Base-by-base conservation (phyloP, 2,113 vertebrate species). In the Trogon surrucura region DNA sequence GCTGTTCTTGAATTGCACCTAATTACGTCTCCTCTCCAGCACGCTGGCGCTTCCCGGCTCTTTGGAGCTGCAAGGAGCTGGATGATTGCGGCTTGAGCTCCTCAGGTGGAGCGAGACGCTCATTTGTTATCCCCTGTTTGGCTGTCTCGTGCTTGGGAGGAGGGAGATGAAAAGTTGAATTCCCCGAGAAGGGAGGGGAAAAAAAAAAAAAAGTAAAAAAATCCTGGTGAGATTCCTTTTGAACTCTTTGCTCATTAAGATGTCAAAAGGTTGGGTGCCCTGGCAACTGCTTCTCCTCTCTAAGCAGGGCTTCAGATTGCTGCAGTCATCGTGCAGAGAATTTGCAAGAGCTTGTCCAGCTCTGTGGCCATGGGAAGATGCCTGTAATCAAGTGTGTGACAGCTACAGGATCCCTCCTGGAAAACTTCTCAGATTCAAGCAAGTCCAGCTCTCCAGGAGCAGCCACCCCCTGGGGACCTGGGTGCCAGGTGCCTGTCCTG, bases 1-100 rank as follows among this genome's bases (percentile, higher is more conserved):
- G 94, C 94, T 96, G 91, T 91, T 96, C 91, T 85, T 82, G 88
- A 95, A 91, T 89, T 77, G 74, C 81, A 89, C 93, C 93, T 95
- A 93, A 95, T 94, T 96, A 92, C 85, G 18, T 79, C 92, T 88
- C 73, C 81, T 94, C 89, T 91, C 58, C 93, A 22, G 66, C 3
- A 5, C 0, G 13, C 92, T 4, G 26, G 88, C 13, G 25, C 87
- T 96, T 89, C 85, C 71, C 16, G 1, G 91, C 93, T 85, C 80
- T 65, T 66, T 58, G 84, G 70, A 95, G 78, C 70, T 54, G 5
- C 81, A 41, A 89, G 94, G 85, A 94, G 84, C 79, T 80, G 87
- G 66, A 48, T 96, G 95, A 94, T 92, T 92, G 91, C 44, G 2
- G 89, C 95, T 91, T 60, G 86, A 94, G 32, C 86, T 95, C 94